phyloP scores from a whole-genome alignment of 2,888 invertebrate species.

The Gastrophysa polygoni region DNA sequence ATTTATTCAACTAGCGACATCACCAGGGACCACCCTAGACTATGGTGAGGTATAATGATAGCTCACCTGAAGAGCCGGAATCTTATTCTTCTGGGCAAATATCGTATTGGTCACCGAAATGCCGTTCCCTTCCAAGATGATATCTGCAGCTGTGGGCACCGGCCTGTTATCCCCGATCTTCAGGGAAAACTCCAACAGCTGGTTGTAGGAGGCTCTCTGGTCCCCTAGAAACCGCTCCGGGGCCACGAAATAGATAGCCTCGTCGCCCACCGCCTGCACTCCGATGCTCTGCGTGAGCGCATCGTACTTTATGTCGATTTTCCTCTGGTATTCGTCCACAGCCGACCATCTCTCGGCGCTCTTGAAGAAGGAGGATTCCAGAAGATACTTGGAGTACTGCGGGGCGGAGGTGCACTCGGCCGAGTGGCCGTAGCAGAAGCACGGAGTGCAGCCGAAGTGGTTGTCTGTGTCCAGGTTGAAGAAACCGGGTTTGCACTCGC shows the following conservation, averaged over 20 bases:
- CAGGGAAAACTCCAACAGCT: constrained; percentile 84
- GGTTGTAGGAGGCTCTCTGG: constrained; percentile 93
- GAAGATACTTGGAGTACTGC: constrained; percentile 54
- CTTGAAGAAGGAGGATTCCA: constrained; percentile 86
- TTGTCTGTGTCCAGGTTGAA: constrained; percentile 87
- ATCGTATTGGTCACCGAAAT: constrained; percentile 86
- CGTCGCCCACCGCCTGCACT: constrained; percentile 72
- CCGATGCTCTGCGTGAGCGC: constrained; percentile 80
- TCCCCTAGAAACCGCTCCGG: constrained; percentile 86
- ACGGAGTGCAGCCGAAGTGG: constrained; percentile 95
- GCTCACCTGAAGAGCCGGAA: constrained; percentile 73
- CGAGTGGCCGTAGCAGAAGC: constrained; percentile 98
- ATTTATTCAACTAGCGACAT: too few species aligned
- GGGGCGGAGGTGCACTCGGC: constrained; percentile 85
- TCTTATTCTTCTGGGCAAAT: constrained; percentile 87
- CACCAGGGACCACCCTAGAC: too few species aligned
- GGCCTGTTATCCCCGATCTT: constrained; percentile 84
- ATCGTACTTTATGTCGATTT: constrained; percentile 75
- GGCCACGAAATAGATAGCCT: constrained; percentile 88
- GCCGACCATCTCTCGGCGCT: constrained; percentile 87
- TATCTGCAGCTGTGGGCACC: constrained; percentile 82
- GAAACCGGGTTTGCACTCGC: constrained; percentile 92
- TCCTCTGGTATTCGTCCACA: constrained; percentile 64
- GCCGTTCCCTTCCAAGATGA: constrained; percentile 85
- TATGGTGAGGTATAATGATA: too few species aligned